phyloP scores from a whole-genome alignment of 2,888 invertebrate genomes.

The Pachliopta kotzebuea region DNA sequence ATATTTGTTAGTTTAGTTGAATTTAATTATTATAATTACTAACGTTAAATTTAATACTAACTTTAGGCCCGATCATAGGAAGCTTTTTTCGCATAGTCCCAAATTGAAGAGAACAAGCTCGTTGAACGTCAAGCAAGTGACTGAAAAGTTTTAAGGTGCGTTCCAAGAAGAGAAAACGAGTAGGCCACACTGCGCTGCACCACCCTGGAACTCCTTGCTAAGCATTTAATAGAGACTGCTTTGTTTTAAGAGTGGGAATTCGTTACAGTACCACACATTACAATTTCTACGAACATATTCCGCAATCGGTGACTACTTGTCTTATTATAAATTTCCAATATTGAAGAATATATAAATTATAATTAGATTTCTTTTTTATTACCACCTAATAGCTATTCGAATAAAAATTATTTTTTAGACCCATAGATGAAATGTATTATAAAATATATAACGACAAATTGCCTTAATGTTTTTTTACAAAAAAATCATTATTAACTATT shows the following conservation, averaged over 20 bases:
- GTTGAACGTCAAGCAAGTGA: conserved; percentile 43
- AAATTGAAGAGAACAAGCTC: conserved; percentile 37
- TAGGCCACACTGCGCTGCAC: conserved; percentile 42
- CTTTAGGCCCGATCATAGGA: conserved; percentile 17
- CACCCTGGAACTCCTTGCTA: conserved; percentile 65
- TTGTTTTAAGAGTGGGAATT: conserved; percentile 50
- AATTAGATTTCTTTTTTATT: no score
- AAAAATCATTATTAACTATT: no score
- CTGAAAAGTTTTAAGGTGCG: conserved; percentile 42
- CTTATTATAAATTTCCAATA: not conserved
- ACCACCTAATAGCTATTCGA: no score
- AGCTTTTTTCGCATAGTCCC: conserved; percentile 7
- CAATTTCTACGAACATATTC: conserved; percentile 56
- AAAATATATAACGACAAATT: no score
- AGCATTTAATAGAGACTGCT: conserved; percentile 67
- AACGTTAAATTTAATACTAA: conserved; percentile 15
- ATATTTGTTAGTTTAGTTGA: no score
- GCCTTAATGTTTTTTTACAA: no score
- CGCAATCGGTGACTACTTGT: conserved; percentile 32
- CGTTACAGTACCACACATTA: conserved; percentile 40
- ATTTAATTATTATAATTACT: not conserved
- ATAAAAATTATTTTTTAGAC: no score
- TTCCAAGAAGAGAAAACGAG: conserved; percentile 49
- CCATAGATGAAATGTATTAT: no score
- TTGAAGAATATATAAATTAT: no score